Base-by-base conservation (phyloP, 2,888 invertebrate genomes). In the Elmis aenea region DNA sequence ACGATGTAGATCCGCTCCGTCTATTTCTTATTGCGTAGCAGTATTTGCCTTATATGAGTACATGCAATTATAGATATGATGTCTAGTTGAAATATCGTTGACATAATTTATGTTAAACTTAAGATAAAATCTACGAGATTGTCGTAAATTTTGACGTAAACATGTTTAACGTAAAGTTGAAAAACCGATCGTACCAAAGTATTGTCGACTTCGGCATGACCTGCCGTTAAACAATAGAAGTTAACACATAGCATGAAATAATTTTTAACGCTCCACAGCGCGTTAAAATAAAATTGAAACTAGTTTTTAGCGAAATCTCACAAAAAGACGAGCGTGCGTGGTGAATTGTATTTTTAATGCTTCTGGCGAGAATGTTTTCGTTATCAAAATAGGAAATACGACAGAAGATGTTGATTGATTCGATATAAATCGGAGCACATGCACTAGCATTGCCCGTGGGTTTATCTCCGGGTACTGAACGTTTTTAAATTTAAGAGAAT, bases 61-160 rank as follows among this genome's bases (percentile, higher is more conserved):
- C 49, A 44, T 46, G 54, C 57, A 55, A 56, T 57, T 55, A 57
- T 49, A 57, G 51, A 54, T 57, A 55, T 57, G 57, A 57, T 51
- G 49, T 45, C 44, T 29, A 41, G 42, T 43, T 49, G 52, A 56
- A 51, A 48, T 51, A 54, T 50, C 45, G 25, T 32, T 32, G 53
- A 46, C 50, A 36, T 51, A 48, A 52, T 49, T 34, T 37, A 44
- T 44, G 44, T 44, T 35, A 38, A 38, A 35, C 48, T 45, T 42
- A 42, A 27, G 47, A 50, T 52, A 46, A 51, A 54, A 51, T 53
- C 50, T 39, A 38, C 36, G 47, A 46, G 40, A 53, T 54, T 54
- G 54, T 52, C 55, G 55, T 52, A 49, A 48, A 33, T 35, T 39
- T 34, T 26, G 46, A 51, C 50, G 46, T 40, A 44, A 50, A 50